Evolutionary conservation across 2,888 invertebrate species (phyloP).

Genomic region (Stenodema calcarata): DNA sequence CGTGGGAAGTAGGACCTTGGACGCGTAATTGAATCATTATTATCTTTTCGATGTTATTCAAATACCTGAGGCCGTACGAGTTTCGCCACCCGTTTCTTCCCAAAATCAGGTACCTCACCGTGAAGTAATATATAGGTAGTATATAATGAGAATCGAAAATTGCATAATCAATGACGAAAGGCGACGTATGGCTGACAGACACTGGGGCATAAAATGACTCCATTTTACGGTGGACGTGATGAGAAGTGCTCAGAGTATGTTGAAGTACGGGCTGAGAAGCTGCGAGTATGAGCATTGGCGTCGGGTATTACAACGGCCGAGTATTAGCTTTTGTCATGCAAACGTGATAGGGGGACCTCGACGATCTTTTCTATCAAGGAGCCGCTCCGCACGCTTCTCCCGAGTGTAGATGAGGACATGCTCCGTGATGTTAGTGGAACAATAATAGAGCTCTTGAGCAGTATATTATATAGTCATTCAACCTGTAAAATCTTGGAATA

Average conservation of each 20-base stretch:
- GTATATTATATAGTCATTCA: neutral
- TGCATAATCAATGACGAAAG: neutral
- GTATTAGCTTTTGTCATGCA: neutral
- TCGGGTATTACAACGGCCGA: neutral
- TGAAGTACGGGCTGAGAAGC: no score
- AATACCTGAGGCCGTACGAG: neutral
- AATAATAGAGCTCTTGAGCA: neutral
- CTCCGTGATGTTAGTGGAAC: neutral
- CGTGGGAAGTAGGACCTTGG: neutral
- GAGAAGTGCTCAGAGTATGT: neutral
- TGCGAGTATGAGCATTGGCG: neutral
- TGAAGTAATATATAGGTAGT: neutral
- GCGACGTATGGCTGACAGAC: neutral
- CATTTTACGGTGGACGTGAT: neutral
- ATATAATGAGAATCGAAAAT: neutral
- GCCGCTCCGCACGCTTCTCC: neutral
- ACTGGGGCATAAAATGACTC: neutral
- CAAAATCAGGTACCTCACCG: neutral
- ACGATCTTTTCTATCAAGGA: neutral
- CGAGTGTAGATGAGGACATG: neutral
- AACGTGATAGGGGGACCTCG: neutral
- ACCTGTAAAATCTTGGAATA: neutral
- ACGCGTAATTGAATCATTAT: neutral
- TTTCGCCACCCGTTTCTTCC: neutral
- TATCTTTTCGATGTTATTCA: neutral